Evolutionary conservation across 2,888 invertebrate genomes (phyloP).

Genomic region (Drosophila anomalata): DNA sequence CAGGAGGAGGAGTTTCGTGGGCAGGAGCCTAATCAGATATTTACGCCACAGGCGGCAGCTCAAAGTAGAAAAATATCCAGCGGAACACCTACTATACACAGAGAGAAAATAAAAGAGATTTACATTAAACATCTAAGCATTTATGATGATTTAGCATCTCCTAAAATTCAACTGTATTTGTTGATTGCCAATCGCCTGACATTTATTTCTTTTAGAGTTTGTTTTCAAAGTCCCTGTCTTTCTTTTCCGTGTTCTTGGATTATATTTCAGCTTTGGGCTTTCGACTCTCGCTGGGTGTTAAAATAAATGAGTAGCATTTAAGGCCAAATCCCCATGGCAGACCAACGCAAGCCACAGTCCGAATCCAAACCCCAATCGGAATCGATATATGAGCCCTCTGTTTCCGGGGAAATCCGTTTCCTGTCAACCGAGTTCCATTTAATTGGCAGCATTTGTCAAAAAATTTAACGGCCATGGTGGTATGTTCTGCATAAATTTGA

Average conservation of each 20-base stretch:
- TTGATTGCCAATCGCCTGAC: too few species aligned
- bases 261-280: conserved; percentile 42
- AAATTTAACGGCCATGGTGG: conserved; percentile 14
- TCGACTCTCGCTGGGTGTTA: conserved; percentile 42
- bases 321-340: conserved; percentile 47
- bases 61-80: conserved; percentile 36
- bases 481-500: conserved; percentile 28
- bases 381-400: conserved; percentile 42
- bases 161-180: too few species aligned
- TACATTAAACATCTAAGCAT: background rate
- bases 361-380: conserved; percentile 16
- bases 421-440: conserved; percentile 29
- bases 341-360: conserved; percentile 25
- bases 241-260: conserved; percentile 13
- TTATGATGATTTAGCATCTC: background rate
- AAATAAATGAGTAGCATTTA: conserved; percentile 60
- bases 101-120: background rate
- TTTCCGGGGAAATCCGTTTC: conserved; percentile 30
- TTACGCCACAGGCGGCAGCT: conserved; percentile 52
- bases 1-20: conserved; percentile 15
- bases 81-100: conserved; percentile 22
- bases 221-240: background rate
- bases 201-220: background rate
- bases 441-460: conserved; percentile 57
- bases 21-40: conserved; percentile 51